Conservation (phyloP, 2,888 invertebrate species). For the Hyposoter dolosus region DNA sequence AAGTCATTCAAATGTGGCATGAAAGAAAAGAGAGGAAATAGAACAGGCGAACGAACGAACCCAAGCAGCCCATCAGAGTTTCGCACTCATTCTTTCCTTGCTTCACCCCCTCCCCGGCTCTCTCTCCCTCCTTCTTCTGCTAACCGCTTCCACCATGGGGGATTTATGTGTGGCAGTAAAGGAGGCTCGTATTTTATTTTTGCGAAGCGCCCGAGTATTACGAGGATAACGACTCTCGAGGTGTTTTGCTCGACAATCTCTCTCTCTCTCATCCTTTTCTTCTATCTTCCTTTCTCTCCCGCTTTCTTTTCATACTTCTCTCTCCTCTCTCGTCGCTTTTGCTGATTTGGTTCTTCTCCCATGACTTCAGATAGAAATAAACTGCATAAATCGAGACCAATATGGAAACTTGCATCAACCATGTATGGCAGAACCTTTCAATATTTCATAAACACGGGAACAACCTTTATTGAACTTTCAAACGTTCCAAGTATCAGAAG, state of each 20-base stretch:
- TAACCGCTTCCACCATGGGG: constrained; percentile 65
- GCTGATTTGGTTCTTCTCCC: constrained; percentile 29
- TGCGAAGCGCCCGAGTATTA: constrained; percentile 65
- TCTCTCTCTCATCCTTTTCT: constrained; percentile 48
- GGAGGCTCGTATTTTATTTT: constrained; percentile 72
- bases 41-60: constrained; percentile 47
- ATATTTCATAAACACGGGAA: background rate
- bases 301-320: constrained; percentile 3
- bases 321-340: constrained; percentile 44
- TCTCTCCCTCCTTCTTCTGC: constrained; percentile 40
- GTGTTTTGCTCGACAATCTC: constrained; percentile 68
- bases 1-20: constrained; percentile 71
- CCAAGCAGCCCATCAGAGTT: constrained; percentile 57
- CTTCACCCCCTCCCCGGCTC: constrained; percentile 5
- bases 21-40: constrained; percentile 29
- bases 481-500: background rate
- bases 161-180: constrained; percentile 71
- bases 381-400: background rate
- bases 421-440: background rate
- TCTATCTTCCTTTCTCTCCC: background rate
- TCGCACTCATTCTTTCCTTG: constrained; percentile 43
- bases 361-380: constrained; percentile 26
- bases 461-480: background rate
- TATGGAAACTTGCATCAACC: background rate
- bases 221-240: constrained; percentile 67